Conservation (phyloP, 2,888 invertebrate species). For the Pherbina coryleti region DNA sequence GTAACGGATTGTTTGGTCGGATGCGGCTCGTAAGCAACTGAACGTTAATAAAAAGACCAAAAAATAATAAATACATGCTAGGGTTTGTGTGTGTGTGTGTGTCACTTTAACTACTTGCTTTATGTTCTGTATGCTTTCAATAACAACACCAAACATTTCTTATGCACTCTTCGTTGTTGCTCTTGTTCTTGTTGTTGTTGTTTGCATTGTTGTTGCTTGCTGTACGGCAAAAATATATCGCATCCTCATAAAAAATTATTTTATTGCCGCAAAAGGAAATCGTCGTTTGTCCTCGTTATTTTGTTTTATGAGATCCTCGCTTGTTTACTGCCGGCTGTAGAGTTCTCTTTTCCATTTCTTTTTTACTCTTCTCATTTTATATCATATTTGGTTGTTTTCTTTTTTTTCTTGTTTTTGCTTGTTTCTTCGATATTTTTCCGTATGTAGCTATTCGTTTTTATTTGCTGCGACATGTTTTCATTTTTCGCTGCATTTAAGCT, state of each 20-base stretch:
- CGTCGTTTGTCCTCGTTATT: slow-evolving; percentile 39
- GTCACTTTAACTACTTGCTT: not conserved
- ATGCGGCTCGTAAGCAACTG: not conserved
- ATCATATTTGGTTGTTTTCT: not conserved
- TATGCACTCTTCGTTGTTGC: slow-evolving; percentile 10
- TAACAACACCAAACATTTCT: not conserved
- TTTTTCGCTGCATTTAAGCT: slow-evolving; percentile 14
- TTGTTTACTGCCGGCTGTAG: slow-evolving; percentile 32
- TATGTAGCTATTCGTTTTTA: slow-evolving; percentile 6
- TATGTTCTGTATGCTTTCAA: not conserved
- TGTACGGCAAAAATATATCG: slow-evolving; percentile 3
- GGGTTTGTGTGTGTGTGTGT: not conserved
- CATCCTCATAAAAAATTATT: slow-evolving; percentile 39
- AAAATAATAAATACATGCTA: not conserved
- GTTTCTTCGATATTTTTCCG: not conserved
- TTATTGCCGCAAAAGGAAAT: slow-evolving; percentile 39
- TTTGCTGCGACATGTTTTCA: slow-evolving; percentile 26
- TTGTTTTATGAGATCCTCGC: slow-evolving; percentile 32
- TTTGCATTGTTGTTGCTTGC: slow-evolving; percentile 9
- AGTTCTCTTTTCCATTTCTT: not conserved
- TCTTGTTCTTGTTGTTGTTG: slow-evolving; percentile 16
- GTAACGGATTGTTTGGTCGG: not conserved
- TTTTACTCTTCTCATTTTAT: not conserved
- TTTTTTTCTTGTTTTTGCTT: not conserved
- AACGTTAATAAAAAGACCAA: not conserved